Base-by-base conservation (phyloP, 2,888 invertebrate genomes). In the Drosophila atripex region DNA sequence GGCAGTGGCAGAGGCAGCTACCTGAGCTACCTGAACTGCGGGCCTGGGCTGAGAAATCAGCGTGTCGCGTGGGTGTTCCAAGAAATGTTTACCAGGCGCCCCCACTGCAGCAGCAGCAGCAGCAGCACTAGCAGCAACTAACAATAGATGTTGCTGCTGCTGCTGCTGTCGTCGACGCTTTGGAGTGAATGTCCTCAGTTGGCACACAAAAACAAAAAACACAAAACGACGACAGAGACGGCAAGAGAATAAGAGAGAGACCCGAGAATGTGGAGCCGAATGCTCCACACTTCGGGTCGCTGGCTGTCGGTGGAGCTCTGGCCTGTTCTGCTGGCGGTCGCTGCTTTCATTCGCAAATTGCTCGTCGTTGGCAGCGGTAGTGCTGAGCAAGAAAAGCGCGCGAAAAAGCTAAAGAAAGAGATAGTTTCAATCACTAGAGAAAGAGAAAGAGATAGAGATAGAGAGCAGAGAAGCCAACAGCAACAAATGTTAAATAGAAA, bases 181-280 rank as follows among this genome's bases (percentile, higher is more conserved):
- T 68, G 88, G 90, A 91, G 90, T 90, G 90, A 90, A 90, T 90
- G 91, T 90, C 90, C 90, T 90, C 91, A 89, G 89, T 90, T 91
- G 89, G 84, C 88, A 89, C 90, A 90, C 86, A 90, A 88, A 77
- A 79, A 79, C 73, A 86, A 80, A 80, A 86, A 77, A 80, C 64
- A 57, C 25, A 63, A 32, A 43, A 51, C 47, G 52, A 51, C 41
- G 30, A 51, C 35, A 28, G 35, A 30, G 35, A 53, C n/a, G 21
- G n/a, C 11, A 14, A 52, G 51, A 28, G 28, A n/a, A n/a, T n/a
- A n/a, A 14, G 21, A 3, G 47, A 14, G n/a, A 9, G 41, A 41
- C 28, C 53, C 65, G 52, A 73, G 56, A 50, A 12, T 50, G 11
- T 8, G 30, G 30, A 35, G 14, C 35, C 35, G 35, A 35, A 7